Conservation (phyloP, 2,888 invertebrate species). For the Ptychoptera contaminata region DNA sequence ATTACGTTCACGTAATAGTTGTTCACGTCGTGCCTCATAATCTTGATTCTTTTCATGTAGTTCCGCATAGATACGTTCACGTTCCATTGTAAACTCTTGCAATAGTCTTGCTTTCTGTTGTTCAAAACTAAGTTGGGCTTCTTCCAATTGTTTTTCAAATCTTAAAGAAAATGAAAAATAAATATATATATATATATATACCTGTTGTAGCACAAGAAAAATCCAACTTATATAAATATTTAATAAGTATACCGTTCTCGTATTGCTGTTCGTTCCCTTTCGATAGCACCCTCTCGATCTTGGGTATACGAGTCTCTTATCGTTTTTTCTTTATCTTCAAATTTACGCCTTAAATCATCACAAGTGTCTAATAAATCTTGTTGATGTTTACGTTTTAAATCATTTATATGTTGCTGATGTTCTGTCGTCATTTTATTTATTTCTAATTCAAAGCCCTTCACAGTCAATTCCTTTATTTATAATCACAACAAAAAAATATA, state of each 20-base stretch:
- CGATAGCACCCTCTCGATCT: slow-evolving; percentile 44
- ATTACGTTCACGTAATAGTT: slow-evolving; percentile 32
- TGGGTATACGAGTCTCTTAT: slow-evolving; percentile 42
- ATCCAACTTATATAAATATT: not conserved
- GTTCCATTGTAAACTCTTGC: slow-evolving; percentile 32
- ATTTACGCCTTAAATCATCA: slow-evolving; percentile 44
- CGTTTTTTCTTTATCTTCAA: slow-evolving; percentile 42
- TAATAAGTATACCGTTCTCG: slow-evolving; percentile 33
- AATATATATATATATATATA: too few species aligned
- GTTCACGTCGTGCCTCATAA: slow-evolving; percentile 25
- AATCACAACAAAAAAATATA: not conserved
- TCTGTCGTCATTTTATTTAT: slow-evolving; percentile 60
- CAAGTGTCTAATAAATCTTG: slow-evolving; percentile 54
- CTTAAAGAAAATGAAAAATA: slow-evolving; percentile 19
- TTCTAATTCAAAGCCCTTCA: slow-evolving; percentile 76
- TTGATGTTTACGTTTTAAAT: slow-evolving; percentile 35
- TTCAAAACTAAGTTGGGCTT: slow-evolving; percentile 37
- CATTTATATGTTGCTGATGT: slow-evolving; percentile 48
- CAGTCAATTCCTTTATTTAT: slow-evolving; percentile 51
- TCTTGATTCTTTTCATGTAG: slow-evolving; percentile 33
- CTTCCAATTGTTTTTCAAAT: slow-evolving; percentile 37
- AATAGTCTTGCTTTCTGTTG: slow-evolving; percentile 36
- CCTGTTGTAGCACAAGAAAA: too few species aligned
- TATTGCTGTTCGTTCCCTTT: slow-evolving; percentile 42
- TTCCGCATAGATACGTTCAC: slow-evolving; percentile 29